Percentiles rank a stretch among this genome's conserved stretches.
Evolutionary conservation across 2,797 vertebrate species (phyloP).

Genomic region (Tenualosa ilisha): DNA sequence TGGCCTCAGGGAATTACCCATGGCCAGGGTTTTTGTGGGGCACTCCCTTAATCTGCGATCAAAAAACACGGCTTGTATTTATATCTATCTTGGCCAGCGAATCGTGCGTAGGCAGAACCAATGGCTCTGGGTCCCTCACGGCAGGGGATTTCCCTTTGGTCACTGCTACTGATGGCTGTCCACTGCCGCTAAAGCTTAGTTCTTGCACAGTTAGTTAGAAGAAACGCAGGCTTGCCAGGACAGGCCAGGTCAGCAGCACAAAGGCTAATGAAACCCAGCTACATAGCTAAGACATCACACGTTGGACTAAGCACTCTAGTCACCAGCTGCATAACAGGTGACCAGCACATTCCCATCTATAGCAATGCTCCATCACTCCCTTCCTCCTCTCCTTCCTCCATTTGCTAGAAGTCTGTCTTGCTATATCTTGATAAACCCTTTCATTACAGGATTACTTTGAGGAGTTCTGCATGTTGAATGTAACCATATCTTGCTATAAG

Average conservation of each 20-base stretch:
- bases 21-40: background rate
- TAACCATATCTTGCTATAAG: background rate
- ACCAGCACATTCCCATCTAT: background rate
- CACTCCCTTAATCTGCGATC: background rate
- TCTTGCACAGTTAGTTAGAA: background rate
- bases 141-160: background rate
- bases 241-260: background rate
- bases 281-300: background rate
- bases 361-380: background rate
- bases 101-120: background rate
- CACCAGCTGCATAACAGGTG: background rate
- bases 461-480: background rate
- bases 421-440: background rate
- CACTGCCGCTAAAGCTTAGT: background rate
- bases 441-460: background rate
- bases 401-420: too few relatives aligned
- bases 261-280: background rate
- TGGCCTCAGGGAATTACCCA: background rate
- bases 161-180: background rate
- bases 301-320: background rate
- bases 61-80: background rate
- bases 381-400: background rate
- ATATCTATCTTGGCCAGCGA: background rate
- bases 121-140: background rate
- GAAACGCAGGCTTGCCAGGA: background rate